These are phyloP conservation scores for Chymomyza caudatula DNA, from an alignment of 2,888 invertebrate species.

Conservation along the genomic window DNA sequence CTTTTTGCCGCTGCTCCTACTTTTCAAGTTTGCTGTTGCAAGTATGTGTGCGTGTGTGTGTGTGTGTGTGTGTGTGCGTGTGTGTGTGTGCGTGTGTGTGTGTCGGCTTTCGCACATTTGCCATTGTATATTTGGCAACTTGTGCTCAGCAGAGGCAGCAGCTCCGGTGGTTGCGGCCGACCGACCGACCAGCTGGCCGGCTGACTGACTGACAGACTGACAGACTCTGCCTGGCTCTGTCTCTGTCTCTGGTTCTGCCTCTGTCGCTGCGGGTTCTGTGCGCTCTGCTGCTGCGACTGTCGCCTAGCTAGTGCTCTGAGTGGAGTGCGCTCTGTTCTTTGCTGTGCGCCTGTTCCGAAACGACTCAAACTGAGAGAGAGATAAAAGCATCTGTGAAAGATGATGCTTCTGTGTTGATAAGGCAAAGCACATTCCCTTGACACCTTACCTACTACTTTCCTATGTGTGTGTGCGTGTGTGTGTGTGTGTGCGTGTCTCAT, in stretches of 20 bases:
- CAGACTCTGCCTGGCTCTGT: not conserved
- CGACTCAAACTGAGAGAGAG: slow-evolving; percentile 77
- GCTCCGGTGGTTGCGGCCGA: not conserved
- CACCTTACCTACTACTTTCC: slow-evolving; percentile 22
- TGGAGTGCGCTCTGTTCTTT: slow-evolving; percentile 50
- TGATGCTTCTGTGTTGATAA: slow-evolving; percentile 74
- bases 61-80: slow-evolving; percentile 6
- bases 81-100: slow-evolving; percentile 1
- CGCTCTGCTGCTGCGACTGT: slow-evolving; percentile 6
- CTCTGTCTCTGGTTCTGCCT: not conserved
- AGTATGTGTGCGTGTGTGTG: slow-evolving; percentile 1
- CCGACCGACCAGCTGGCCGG: slow-evolving; percentile 21
- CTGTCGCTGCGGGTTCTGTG: not conserved
- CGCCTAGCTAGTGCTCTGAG: slow-evolving; percentile 20
- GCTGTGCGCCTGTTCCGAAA: slow-evolving; percentile 73
- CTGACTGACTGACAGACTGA: slow-evolving; percentile 11
- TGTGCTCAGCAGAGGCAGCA: slow-evolving; percentile 35
- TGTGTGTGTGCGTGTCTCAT: slow-evolving; percentile 17
- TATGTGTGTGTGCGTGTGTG: not conserved
- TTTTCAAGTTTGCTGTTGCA: slow-evolving; percentile 55
- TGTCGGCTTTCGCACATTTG: slow-evolving; percentile 62
- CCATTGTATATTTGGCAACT: slow-evolving; percentile 61
- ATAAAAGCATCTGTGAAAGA: slow-evolving; percentile 74
- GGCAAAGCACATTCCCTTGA: slow-evolving; percentile 40
- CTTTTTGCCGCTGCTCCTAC: slow-evolving; percentile 50